Evolutionary conservation across 2,888 invertebrate genomes (phyloP).

Genomic region (Sphaeridia pumilis): DNA sequence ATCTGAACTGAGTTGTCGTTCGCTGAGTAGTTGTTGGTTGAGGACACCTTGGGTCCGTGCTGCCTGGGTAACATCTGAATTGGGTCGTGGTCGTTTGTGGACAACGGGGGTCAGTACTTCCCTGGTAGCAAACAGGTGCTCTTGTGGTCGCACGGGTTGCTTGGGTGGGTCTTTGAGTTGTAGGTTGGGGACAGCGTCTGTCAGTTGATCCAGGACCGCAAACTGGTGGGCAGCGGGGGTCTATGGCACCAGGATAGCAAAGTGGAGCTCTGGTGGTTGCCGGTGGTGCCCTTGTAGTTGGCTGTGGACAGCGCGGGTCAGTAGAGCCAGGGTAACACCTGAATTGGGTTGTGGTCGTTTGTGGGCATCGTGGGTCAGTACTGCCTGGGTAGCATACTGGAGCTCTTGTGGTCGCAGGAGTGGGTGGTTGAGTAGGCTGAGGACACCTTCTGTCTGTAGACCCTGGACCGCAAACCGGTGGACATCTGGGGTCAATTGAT

Average conservation of each 20-base stretch:
- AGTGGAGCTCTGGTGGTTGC: conserved; percentile 36
- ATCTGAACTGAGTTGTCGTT: conserved; percentile 2
- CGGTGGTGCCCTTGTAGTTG: conserved; percentile 37
- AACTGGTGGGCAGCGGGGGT: conserved; percentile 6
- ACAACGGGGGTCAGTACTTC: conserved; percentile 6
- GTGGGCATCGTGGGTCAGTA: conserved; percentile 38
- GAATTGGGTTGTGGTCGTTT: conserved; percentile 37
- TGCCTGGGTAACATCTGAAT: background rate
- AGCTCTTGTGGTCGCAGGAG: conserved; percentile 2
- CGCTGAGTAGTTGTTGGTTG: conserved; percentile 12
- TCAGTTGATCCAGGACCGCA: background rate
- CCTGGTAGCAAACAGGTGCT: background rate
- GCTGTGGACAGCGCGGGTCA: conserved; percentile 29
- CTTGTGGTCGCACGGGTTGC: background rate
- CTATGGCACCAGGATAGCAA: conserved; percentile 31
- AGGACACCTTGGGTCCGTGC: conserved; percentile 8
- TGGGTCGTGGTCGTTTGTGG: conserved; percentile 10
- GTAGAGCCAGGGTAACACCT: conserved; percentile 25
- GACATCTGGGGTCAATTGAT: conserved; percentile 18
- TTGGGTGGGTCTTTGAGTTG: conserved; percentile 9
- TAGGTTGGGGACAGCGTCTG: conserved; percentile 2
- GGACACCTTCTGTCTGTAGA: conserved; percentile 37
- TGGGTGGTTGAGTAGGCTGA: conserved; percentile 8
- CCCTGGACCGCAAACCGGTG: conserved; percentile 36
- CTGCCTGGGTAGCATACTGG: conserved; percentile 31